These are phyloP conservation scores for Cichladusa arquata DNA, from an alignment of 2,113 vertebrate genomes.

Conservation along the genomic window DNA sequence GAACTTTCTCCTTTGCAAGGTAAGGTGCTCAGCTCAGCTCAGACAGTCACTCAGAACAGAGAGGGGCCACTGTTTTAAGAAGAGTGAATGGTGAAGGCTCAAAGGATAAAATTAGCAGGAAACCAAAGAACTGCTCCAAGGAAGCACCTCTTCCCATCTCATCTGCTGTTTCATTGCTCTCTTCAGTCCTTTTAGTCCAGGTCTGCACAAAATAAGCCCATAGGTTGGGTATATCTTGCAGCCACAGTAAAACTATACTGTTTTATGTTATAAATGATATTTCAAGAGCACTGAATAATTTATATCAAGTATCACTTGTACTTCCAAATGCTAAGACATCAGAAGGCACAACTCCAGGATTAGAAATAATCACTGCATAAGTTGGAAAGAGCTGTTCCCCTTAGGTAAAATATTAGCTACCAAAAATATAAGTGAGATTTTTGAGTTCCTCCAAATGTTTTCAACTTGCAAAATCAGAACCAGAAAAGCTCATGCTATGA, in stretches of 20 bases:
- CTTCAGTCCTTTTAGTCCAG: background rate
- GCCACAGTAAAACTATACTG: background rate
- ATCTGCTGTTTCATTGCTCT: background rate
- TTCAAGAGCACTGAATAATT: constrained; percentile 65
- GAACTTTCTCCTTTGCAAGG: background rate
- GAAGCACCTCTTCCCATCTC: background rate
- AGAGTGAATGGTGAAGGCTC: background rate
- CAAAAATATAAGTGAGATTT: constrained; percentile 59
- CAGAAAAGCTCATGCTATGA: background rate
- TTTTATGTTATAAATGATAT: constrained; percentile 48
- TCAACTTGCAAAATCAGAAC: background rate
- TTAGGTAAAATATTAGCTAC: constrained; percentile 63
- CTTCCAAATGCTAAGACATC: constrained; percentile 58
- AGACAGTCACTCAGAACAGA: background rate
- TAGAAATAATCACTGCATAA: constrained; percentile 43
- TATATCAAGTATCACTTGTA: constrained; percentile 52
- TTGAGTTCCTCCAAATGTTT: constrained; percentile 37
- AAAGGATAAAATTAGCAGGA: background rate
- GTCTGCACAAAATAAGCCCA: background rate
- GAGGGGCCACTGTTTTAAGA: background rate
- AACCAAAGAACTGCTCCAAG: background rate
- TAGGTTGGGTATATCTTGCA: background rate
- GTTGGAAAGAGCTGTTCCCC: constrained; percentile 38
- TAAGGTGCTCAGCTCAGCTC: background rate
- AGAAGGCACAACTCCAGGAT: constrained; percentile 53